phyloP scores from a whole-genome alignment of 2,797 vertebrate genomes.

The Fratercula arctica region DNA sequence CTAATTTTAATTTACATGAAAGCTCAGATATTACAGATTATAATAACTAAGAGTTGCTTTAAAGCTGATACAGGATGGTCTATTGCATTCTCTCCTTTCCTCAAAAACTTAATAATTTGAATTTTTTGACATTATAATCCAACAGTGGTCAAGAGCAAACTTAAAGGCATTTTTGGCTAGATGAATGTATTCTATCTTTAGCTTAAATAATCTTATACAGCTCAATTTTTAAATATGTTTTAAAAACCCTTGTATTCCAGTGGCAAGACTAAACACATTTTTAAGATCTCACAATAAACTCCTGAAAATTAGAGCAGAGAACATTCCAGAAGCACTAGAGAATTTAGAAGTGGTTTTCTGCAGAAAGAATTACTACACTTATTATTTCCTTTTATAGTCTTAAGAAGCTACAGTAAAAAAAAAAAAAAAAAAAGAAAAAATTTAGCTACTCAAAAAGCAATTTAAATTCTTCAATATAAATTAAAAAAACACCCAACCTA shows the following conservation, averaged over 20 bases:
- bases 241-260: background rate
- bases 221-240: background rate
- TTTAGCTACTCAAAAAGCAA: background rate
- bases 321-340: slow-evolving; percentile 43
- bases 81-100: background rate
- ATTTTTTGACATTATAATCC: background rate
- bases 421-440: background rate
- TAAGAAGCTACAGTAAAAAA: slow-evolving; percentile 11
- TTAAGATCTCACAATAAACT: background rate
- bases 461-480: background rate
- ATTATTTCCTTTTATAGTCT: slow-evolving; percentile 34
- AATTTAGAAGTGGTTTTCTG: slow-evolving; percentile 30
- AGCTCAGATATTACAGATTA: background rate
- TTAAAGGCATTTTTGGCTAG: background rate
- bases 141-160: background rate
- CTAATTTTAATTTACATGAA: background rate
- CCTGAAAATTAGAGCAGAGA: slow-evolving; percentile 38
- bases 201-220: background rate
- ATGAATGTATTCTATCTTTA: background rate
- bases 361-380: slow-evolving; percentile 25
- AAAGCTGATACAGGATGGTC: background rate
- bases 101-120: background rate
- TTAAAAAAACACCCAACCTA: background rate
- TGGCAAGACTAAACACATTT: background rate
- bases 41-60: background rate